A percentile compares a stretch with the other conserved stretches of the same genome.
These are phyloP conservation scores for Penaeus chinensis DNA, from an alignment of 1,140 invertebrate genomes.

Conservation along the genomic window DNA sequence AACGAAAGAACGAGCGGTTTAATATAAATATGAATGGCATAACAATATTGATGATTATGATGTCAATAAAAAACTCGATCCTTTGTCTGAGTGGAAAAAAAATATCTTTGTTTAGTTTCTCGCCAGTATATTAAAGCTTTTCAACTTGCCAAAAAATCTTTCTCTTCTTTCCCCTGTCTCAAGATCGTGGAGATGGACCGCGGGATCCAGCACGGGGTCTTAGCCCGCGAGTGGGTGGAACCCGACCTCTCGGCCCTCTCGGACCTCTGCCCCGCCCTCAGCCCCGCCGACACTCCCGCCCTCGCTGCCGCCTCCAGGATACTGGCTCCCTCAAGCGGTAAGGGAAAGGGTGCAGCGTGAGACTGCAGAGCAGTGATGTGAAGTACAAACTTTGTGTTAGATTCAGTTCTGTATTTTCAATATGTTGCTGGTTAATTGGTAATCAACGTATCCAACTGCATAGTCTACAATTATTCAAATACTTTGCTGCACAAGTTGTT, in stretches of 20 bases:
- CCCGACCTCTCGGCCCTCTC: slow-evolving; percentile 28
- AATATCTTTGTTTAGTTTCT: neutral
- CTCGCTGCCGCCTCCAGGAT: slow-evolving; percentile 44
- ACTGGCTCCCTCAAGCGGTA: slow-evolving; percentile 28
- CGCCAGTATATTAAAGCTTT: neutral
- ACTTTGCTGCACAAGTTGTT: too few relatives aligned
- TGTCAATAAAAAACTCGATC: too few relatives aligned
- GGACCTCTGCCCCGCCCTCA: slow-evolving; percentile 31
- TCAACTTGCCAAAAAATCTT: too few relatives aligned
- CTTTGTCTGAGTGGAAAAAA: neutral
- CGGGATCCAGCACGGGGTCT: slow-evolving; percentile 42
- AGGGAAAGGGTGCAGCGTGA: neutral
- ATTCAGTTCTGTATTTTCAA: too few relatives aligned
- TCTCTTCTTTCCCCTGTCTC: neutral
- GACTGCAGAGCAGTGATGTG: too few relatives aligned
- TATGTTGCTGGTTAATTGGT: too few relatives aligned
- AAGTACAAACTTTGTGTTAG: too few relatives aligned
- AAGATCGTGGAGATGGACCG: slow-evolving; percentile 41
- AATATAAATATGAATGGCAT: too few relatives aligned
- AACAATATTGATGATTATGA: too few relatives aligned
- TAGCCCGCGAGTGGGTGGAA: slow-evolving; percentile 42
- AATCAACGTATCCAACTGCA: too few relatives aligned
- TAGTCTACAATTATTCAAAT: too few relatives aligned
- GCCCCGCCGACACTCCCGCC: slow-evolving; percentile 33
- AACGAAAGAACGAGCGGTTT: too few relatives aligned